Evolutionary conservation across 2,888 invertebrate genomes (phyloP), one percentile per base, ranked within the genome.

Genomic region (Cephus rjabovi): DNA sequence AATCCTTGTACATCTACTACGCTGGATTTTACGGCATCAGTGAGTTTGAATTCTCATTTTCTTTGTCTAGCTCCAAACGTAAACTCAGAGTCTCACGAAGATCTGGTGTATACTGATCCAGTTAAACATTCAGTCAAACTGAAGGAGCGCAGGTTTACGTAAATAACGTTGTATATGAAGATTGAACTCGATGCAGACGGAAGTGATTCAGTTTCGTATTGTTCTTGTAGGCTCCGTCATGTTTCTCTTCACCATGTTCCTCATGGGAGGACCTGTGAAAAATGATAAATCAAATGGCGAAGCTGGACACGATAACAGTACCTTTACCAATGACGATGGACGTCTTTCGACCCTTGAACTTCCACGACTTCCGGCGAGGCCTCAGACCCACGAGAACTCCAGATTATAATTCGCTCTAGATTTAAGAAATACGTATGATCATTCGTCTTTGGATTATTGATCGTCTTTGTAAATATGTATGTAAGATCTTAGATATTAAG

Each of bases 11-110:
- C 93, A 96, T 97, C 87, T 97, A 96, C 92, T 97, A 97, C 92
- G 97, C 97, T 40, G 97, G 97, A 82, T 96, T 96, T 88, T 97
- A 97, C 87, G 95, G 95, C 83, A 93, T 97, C 84, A 97, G 97
- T 97, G 92, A 94, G 95, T 94, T 79, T 23, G 40, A 23, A 56
- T 56, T 56, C 23, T 23, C 40, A 6, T 23, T 56, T 56, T 23
- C 40, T 56, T 56, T 56, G 40, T 56, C 40, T 56, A 56, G 0
- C 15, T 56, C 9, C 9, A 6, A 23, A 56, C 40, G 23, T 56
- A 56, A 56, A 56, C 40, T 56, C 9, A 6, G 9, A 23, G 40
- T 56, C 40, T 56, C 40, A 56, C 23, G 23, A 56, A 56, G 40
- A 23, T 56, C 40, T 56, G 40, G 23, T 56, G 40, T 56, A 23